Percentiles rank a stretch among this genome's conserved stretches.
Evolutionary conservation across 2,113 vertebrate species (phyloP).

Genomic region (Alosa alosa): DNA sequence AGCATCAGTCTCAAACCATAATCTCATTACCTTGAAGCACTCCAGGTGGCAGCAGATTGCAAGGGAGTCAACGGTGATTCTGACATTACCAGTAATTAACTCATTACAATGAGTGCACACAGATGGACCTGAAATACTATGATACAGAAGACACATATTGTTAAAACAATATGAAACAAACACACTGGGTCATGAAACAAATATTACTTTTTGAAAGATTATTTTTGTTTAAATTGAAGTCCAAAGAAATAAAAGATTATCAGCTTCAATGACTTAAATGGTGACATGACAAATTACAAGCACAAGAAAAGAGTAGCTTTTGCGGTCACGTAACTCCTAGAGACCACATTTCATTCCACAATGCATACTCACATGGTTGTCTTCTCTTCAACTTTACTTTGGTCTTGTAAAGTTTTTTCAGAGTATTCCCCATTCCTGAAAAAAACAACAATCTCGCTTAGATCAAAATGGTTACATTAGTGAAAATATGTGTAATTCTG

Average conservation of each 20-base stretch:
- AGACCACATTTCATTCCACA: too few relatives aligned
- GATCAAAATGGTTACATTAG: background rate
- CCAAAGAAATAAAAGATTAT: background rate
- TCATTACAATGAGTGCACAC: conserved; percentile 57
- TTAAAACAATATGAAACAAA: background rate
- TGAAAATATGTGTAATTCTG: background rate
- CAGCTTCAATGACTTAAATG: background rate
- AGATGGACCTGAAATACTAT: conserved; percentile 32
- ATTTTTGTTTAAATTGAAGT: background rate
- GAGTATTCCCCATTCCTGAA: background rate
- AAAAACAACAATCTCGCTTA: background rate
- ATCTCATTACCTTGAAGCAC: conserved; percentile 59
- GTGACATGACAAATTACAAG: background rate
- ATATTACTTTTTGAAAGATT: background rate
- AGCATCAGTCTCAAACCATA: background rate
- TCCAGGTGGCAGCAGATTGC: conserved; percentile 50
- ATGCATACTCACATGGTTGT: conserved; percentile 7
- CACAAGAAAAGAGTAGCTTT: background rate
- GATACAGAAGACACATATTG: background rate
- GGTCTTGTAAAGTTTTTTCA: background rate
- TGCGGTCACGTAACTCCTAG: too few relatives aligned
- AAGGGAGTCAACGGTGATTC: conserved; percentile 53
- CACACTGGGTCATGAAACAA: background rate
- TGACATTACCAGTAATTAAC: conserved; percentile 51
- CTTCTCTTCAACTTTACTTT: background rate